Percentiles rank a stretch among this genome's conserved stretches.
Evolutionary conservation across 2,888 invertebrate species (phyloP).

Genomic region (Trichogramma evanescens): DNA sequence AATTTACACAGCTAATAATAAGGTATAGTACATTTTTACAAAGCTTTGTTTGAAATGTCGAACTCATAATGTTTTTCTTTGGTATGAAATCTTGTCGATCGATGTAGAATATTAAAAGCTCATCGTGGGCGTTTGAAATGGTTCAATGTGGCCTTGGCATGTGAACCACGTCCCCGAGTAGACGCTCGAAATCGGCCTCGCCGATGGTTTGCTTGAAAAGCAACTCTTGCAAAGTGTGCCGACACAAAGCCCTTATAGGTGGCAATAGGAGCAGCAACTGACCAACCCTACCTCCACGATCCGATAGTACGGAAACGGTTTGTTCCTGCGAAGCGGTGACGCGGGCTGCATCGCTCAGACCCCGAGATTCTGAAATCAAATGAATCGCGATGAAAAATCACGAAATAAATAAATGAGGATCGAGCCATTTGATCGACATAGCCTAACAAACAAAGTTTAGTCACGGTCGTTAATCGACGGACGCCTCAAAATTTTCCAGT

Average conservation of each 20-base stretch:
- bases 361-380: constrained; percentile 53
- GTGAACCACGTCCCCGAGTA: constrained; percentile 56
- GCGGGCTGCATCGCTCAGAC: constrained; percentile 55
- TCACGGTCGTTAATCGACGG: neutral
- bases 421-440: neutral
- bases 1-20: no score
- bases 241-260: constrained; percentile 53
- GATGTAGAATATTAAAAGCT: no score
- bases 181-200: constrained; percentile 63
- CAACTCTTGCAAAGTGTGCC: constrained; percentile 58
- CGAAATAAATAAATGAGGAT: neutral
- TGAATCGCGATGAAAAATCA: neutral
- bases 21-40: no score
- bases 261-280: constrained; percentile 69
- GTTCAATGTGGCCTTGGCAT: constrained; percentile 8
- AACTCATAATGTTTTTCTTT: no score
- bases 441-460: neutral
- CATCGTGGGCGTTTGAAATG: no score
- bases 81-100: no score
- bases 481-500: constrained; percentile 2
- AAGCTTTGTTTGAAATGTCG: no score
- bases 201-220: constrained; percentile 75
- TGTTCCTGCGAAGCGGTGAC: constrained; percentile 72
- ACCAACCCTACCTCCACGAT: constrained; percentile 68
- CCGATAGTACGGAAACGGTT: constrained; percentile 68